Base-by-base conservation (phyloP, 2,797 vertebrate species). In the Oophaga sylvatica region DNA sequence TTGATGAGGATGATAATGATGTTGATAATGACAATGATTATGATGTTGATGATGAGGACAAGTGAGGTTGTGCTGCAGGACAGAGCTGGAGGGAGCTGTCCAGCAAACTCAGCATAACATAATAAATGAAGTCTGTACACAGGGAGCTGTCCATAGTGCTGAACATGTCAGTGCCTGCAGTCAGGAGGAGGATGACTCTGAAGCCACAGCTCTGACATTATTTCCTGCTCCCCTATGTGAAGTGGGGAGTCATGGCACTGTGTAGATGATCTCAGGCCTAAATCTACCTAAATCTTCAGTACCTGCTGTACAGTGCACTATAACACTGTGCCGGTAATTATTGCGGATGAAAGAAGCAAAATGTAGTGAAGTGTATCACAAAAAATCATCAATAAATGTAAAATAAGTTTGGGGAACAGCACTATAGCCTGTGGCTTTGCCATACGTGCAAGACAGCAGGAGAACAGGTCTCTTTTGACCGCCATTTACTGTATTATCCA, bases 91-190 rank as follows among this genome's bases (percentile, higher is more conserved):
- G 83, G 87, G 89, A 67, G 68, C 26, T 57, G 0, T 68, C 29
- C 12, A 29, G n/a, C 53, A 35, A 2, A n/a, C 6, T 1, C n/a
- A 35, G 45, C 11, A 9, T 45, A 31, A 73, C 41, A 31, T 45
- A 6, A 71, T 22, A 45, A 9, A 48, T 22, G 13, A 13, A 22
- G 71, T 16, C 19, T 48, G 0, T 22, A 17, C 6, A 3, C 29
- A 76, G 76, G 93, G 95, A 94, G 92, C 95, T 96, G 93, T 57
- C 95, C 95, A 83, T 87, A 92, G 95, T 96, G 90, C 95, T 96
- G 92, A 92, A 92, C 76, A 16, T 45, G 81, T 59, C 80, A 57
- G 53, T 6, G 17, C 53, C 63, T 70, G 12, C 87, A 73, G 71
- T 35, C 29, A 17, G 31, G 29, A 75, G 71, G 56, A 48, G 80